phyloP scores from a whole-genome alignment of 53 echinoderm and acorn worm genomes.

The Zoroaster sp. region DNA sequence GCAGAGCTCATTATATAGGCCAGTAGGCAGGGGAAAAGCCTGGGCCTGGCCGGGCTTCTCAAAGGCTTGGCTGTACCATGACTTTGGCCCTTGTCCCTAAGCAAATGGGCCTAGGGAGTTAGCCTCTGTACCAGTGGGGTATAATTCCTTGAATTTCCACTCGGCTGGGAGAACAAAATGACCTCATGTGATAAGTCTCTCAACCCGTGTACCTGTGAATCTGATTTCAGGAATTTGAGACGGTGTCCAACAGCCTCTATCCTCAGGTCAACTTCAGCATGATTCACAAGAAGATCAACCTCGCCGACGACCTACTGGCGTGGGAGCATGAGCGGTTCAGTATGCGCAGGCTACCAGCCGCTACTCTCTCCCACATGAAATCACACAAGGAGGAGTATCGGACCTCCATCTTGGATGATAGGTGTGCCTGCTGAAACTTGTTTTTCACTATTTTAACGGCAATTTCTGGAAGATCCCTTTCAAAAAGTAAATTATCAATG shows the following conservation, averaged over 20 bases:
- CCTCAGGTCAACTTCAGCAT: conserved; percentile 89
- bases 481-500: too few relatives aligned
- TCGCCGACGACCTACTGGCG: conserved; percentile 95
- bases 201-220: too few relatives aligned
- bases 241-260: conserved; percentile 67
- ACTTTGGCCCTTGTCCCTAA: too few relatives aligned
- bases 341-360: conserved; percentile 90
- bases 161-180: too few relatives aligned
- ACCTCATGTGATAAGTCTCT: too few relatives aligned
- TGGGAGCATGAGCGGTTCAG: conserved; percentile 99
- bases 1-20: too few relatives aligned
- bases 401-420: conserved; percentile 87
- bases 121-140: too few relatives aligned
- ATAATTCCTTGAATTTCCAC: too few relatives aligned
- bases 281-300: conserved; percentile 96
- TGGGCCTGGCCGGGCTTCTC: too few relatives aligned
- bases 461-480: neutral
- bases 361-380: conserved; percentile 79
- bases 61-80: too few relatives aligned
- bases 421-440: conserved; percentile 50
- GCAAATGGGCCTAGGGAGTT: too few relatives aligned
- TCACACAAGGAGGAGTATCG: conserved; percentile 67
- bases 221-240: conserved; percentile 72
- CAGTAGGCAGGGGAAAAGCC: too few relatives aligned
- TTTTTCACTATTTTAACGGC: neutral